Conservation (phyloP, 1,140 invertebrate species). For the Temnothorax curvispinosus region DNA sequence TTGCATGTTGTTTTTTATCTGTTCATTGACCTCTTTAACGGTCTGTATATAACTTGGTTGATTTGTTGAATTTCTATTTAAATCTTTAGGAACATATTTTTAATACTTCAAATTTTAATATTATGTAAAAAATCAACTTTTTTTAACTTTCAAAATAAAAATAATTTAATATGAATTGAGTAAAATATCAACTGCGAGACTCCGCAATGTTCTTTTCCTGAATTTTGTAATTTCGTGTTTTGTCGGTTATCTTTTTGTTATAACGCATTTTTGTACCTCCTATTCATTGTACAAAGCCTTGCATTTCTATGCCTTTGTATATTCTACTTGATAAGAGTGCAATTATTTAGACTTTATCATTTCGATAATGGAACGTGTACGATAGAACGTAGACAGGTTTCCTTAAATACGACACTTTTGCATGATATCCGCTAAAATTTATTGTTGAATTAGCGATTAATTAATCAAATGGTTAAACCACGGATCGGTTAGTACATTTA, state of each 20-base stretch:
- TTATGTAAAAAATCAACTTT: too few species aligned
- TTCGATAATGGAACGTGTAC: not conserved
- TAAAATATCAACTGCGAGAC: not conserved
- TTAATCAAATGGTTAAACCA: too few species aligned
- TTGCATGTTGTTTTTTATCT: too few species aligned
- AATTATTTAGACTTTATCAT: not conserved
- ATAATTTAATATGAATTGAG: not conserved
- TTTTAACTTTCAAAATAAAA: not conserved
- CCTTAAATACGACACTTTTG: too few species aligned
- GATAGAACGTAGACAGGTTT: too few species aligned
- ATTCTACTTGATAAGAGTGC: not conserved
- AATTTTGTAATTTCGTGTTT: not conserved
- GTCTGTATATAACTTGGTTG: too few species aligned
- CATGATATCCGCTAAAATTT: too few species aligned
- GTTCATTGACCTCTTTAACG: too few species aligned
- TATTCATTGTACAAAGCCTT: not conserved
- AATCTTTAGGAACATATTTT: too few species aligned
- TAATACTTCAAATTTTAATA: too few species aligned
- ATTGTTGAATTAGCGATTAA: not conserved
- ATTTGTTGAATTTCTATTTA: too few species aligned
- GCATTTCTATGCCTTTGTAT: too few species aligned
- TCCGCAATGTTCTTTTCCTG: not conserved
- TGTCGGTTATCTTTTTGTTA: not conserved
- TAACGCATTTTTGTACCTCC: not conserved
- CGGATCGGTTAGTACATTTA: not conserved